Percentiles rank a stretch among this genome's conserved stretches.
Conservation (phyloP, 2,888 invertebrate genomes). For the Stenodema calcarata region DNA sequence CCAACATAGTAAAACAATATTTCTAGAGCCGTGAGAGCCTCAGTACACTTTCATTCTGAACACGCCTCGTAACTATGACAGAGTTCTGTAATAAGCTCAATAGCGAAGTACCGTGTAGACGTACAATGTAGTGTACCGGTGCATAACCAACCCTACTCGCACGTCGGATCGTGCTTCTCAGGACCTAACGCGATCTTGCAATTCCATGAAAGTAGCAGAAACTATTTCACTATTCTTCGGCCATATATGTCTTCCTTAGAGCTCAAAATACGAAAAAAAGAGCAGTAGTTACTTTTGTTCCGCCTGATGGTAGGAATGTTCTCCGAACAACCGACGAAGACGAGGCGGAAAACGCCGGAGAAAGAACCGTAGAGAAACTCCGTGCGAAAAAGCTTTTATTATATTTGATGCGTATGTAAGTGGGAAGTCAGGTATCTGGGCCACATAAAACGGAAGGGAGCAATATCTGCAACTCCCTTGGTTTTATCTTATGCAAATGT, state of each 20-base stretch:
- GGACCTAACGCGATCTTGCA: too few relatives aligned
- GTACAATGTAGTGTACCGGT: too few relatives aligned
- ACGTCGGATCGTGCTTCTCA: too few relatives aligned
- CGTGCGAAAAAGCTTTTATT: slow-evolving; percentile 45
- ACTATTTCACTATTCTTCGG: too few relatives aligned
- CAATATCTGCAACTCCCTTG: slow-evolving; percentile 40
- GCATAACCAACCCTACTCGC: too few relatives aligned
- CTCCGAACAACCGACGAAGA: not conserved
- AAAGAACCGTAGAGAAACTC: not conserved
- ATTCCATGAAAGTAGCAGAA: too few relatives aligned
- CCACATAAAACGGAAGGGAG: slow-evolving; percentile 42
- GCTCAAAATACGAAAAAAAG: not conserved
- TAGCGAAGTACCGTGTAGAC: too few relatives aligned
- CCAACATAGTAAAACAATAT: too few relatives aligned
- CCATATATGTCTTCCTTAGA: not conserved
- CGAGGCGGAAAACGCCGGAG: not conserved
- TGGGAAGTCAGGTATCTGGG: slow-evolving; percentile 50
- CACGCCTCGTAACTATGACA: too few relatives aligned
- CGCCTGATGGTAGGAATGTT: not conserved
- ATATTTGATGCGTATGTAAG: slow-evolving; percentile 49
- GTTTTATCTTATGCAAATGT: slow-evolving; percentile 50
- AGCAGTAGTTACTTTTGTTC: not conserved
- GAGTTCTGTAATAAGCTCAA: too few relatives aligned
- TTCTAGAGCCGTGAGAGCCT: too few relatives aligned
- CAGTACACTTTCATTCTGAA: too few relatives aligned